Conservation (phyloP, 2,888 invertebrate genomes). For the Apodemia mormo region DNA sequence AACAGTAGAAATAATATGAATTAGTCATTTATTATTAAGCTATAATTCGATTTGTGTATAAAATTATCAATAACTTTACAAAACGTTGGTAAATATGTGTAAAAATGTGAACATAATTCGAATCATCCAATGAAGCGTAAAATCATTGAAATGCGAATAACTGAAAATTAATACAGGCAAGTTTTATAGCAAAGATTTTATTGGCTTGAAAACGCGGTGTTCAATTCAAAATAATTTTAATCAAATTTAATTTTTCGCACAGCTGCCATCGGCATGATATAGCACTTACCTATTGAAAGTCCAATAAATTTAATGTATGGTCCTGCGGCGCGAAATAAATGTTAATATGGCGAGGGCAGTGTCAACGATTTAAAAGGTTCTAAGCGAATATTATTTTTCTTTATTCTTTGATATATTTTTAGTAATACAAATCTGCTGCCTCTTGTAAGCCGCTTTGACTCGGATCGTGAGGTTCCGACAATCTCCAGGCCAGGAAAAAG, state of each 20-base stretch:
- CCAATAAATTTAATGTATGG: conserved; percentile 29
- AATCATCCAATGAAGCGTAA: conserved; percentile 22
- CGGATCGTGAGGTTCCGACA: too few species aligned
- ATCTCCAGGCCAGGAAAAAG: too few species aligned
- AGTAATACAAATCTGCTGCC: too few species aligned
- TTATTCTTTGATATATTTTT: too few species aligned
- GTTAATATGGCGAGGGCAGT: conserved; percentile 28
- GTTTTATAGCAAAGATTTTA: conserved; percentile 29
- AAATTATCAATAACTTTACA: conserved; percentile 10
- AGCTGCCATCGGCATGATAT: conserved; percentile 27
- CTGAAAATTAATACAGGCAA: conserved; percentile 36
- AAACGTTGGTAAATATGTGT: conserved; percentile 16
- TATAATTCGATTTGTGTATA: neutral
- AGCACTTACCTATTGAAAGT: conserved; percentile 27
- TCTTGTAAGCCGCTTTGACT: too few species aligned
- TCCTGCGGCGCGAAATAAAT: conserved; percentile 29
- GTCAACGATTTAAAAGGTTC: conserved; percentile 27
- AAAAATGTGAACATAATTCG: conserved; percentile 20
- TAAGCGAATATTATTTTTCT: neutral
- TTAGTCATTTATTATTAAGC: neutral
- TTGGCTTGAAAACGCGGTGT: conserved; percentile 23
- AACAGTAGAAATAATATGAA: neutral
- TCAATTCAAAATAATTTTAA: conserved; percentile 23
- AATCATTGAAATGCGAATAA: conserved; percentile 36
- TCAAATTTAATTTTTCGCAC: conserved; percentile 27